Evolutionary conservation across 2,888 invertebrate genomes (phyloP).

Genomic region (Caenorhabditis sp.): DNA sequence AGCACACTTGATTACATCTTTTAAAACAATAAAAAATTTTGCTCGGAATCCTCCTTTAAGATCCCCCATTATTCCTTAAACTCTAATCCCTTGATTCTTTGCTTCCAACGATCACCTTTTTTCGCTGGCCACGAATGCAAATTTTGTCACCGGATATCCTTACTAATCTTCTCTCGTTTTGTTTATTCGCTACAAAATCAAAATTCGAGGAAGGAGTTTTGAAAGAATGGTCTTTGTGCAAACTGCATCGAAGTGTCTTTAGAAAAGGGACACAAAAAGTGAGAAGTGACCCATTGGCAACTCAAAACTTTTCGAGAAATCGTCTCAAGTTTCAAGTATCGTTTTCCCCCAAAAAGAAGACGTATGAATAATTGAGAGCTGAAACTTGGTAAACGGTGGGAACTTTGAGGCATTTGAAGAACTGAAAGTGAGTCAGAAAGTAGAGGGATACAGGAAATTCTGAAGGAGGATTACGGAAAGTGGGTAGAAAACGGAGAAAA

Average conservation of each 20-base stretch:
- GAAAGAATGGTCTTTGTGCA: slow-evolving; percentile 12
- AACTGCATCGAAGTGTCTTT: slow-evolving; percentile 10
- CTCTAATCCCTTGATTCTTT: slow-evolving; percentile 14
- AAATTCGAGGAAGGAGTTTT: neutral
- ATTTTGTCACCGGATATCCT: slow-evolving; percentile 51
- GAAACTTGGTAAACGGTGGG: slow-evolving; percentile 50
- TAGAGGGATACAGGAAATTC: slow-evolving; percentile 3
- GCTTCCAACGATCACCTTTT: slow-evolving; percentile 38
- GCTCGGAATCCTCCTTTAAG: neutral
- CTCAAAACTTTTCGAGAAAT: slow-evolving; percentile 48
- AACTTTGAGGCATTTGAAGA: slow-evolving; percentile 32
- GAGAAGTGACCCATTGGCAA: slow-evolving; percentile 52
- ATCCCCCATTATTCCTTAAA: neutral
- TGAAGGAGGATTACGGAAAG: slow-evolving; percentile 39
- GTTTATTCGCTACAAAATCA: neutral
- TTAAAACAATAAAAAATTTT: slow-evolving; percentile 12
- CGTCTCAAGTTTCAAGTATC: slow-evolving; percentile 65
- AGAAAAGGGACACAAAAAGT: slow-evolving; percentile 17
- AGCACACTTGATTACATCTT: too few relatives aligned
- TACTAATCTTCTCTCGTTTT: slow-evolving; percentile 36
- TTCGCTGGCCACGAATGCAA: slow-evolving; percentile 3
- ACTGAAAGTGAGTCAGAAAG: slow-evolving; percentile 28
- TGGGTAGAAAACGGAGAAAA: slow-evolving; percentile 9
- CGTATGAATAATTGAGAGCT: slow-evolving; percentile 55
- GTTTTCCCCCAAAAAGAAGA: slow-evolving; percentile 46